Base-by-base conservation (phyloP, 1,140 invertebrate genomes). In the Bombus pascuorum region DNA sequence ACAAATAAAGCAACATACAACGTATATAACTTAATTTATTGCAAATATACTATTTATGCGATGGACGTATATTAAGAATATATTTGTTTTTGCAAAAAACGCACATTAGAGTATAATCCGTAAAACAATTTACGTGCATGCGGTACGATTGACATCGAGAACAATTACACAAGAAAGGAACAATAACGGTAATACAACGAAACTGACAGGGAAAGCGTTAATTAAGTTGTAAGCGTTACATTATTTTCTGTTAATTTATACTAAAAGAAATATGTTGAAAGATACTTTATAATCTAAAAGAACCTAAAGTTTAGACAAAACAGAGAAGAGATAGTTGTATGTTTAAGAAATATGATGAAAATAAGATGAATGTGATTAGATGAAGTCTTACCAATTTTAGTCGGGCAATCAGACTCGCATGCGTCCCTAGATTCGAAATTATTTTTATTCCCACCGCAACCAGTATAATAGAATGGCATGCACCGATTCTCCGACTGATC, bases 381-480 rank as follows among this genome's bases (percentile, higher is more conserved):
- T 34, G 34, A n/a, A 76, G 77, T 95, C 97, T 97, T 96, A 98
- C 98, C 97, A 90, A 97, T 96, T 93, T 96, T 96, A 78, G 96
- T 95, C 66, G 98, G 98, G 95, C 98, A 99, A 91, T 97, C 96
- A 79, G 96, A 94, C 91, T 97, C 97, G 94, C 99, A 99, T 93
- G 96, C 96, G 86, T 97, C 96, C 94, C 97, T 96, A 93, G 96
- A 96, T 68, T 96, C 96, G 96, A 98, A 99, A 92, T 97, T 97
- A 96, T 99, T 99, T 92, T 96, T 96, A 96, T 99, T 99, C 86
- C 98, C 98, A 89, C 97, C 97, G 95, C 98, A 99, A 87, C 98
- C 98, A 84, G 97, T 97, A 96, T 98, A 99, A 96, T 98, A 98
- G 96, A 99, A 99, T 71, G 98, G 98, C 96, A 97, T 96, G 96